These are phyloP conservation scores for Diadegma fenestrale DNA, from an alignment of 2,888 invertebrate genomes.

Conservation along the genomic window DNA sequence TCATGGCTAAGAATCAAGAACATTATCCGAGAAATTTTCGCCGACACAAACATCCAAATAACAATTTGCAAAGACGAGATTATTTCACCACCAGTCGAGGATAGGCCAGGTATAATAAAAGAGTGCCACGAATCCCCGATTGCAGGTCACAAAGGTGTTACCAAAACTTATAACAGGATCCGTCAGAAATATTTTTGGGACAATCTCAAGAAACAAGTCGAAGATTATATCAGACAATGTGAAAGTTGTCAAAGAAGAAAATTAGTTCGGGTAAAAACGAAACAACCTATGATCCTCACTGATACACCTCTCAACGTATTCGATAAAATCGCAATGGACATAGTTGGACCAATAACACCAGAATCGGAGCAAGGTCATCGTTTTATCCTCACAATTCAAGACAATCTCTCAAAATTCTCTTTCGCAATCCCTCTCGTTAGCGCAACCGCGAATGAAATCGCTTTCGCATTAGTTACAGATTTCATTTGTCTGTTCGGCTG, in stretches of 20 bases:
- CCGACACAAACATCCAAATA: too few relatives aligned
- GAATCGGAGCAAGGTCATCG: background rate
- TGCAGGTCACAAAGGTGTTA: conserved; percentile 18
- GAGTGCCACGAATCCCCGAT: background rate
- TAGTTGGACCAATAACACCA: background rate
- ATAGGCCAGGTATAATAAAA: too few relatives aligned
- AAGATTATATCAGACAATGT: conserved; percentile 64
- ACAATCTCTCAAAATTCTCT: background rate
- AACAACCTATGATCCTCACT: conserved; percentile 53
- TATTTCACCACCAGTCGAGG: too few relatives aligned
- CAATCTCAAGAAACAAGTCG: conserved; percentile 59
- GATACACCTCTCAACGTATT: background rate
- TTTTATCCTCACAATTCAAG: background rate
- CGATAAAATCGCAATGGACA: too few relatives aligned
- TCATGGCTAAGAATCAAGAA: too few relatives aligned
- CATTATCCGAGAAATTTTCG: too few relatives aligned
- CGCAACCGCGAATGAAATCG: background rate
- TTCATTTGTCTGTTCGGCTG: background rate
- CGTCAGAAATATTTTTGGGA: conserved; percentile 62
- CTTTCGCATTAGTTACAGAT: background rate
- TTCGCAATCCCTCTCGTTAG: background rate
- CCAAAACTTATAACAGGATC: conserved; percentile 51
- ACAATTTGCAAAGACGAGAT: too few relatives aligned
- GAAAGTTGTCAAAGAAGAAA: conserved; percentile 67
- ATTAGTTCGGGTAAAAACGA: conserved; percentile 59